Evolutionary conservation across 2,797 vertebrate genomes (phyloP).

Genomic region (Sarcophilus harrisii): DNA sequence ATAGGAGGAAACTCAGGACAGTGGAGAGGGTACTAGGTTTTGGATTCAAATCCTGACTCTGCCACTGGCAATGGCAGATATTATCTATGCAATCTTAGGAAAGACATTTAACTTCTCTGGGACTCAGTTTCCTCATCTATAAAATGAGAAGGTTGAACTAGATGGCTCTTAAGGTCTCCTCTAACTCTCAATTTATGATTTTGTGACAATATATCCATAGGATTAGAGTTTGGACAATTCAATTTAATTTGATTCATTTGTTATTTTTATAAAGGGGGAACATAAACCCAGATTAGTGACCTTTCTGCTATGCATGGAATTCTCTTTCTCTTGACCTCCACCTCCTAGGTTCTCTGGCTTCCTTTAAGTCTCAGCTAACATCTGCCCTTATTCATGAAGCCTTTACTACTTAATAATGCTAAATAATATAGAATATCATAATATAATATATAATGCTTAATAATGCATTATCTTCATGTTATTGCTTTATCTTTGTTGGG

Average conservation of each 20-base stretch:
- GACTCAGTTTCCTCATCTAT: background rate
- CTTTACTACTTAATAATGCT: background rate
- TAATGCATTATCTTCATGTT: background rate
- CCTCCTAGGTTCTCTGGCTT: background rate
- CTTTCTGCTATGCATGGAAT: background rate
- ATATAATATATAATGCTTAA: too few relatives aligned
- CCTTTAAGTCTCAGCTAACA: background rate
- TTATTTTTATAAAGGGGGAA: background rate
- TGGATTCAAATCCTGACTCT: background rate
- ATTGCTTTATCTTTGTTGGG: background rate
- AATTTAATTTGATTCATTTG: background rate
- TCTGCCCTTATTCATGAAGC: background rate
- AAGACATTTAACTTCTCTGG: background rate
- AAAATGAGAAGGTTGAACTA: background rate
- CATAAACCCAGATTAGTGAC: background rate
- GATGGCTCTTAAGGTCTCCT: background rate
- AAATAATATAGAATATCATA: too few relatives aligned
- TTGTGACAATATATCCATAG: background rate
- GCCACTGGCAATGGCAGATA: background rate
- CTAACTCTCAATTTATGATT: background rate
- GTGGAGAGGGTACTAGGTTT: background rate
- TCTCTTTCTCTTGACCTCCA: background rate
- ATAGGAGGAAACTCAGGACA: background rate
- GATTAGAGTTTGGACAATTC: background rate
- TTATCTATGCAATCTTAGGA: background rate